These are phyloP conservation scores for Bombus waltoni DNA, from an alignment of 1,140 invertebrate species.

Conservation along the genomic window DNA sequence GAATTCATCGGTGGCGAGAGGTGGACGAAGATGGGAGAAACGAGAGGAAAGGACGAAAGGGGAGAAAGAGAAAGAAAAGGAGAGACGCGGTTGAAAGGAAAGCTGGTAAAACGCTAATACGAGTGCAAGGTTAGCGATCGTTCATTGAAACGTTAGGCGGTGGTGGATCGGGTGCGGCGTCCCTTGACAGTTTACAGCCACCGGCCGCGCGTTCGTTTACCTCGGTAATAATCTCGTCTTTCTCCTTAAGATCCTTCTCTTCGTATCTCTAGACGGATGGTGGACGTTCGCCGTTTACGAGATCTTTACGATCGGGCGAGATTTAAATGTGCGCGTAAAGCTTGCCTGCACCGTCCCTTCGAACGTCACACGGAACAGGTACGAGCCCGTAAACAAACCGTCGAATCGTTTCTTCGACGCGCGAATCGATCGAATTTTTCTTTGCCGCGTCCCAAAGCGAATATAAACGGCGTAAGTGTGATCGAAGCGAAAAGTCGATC, in stretches of 20 bases:
- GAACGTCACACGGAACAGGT: background rate
- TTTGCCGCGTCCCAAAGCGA: too few species aligned
- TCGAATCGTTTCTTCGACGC: background rate
- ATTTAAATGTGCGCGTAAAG: slow-evolving; percentile 59
- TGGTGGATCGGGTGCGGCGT: slow-evolving; percentile 29
- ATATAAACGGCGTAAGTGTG: too few species aligned
- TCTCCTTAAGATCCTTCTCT: slow-evolving; percentile 44
- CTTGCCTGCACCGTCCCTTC: slow-evolving; percentile 17
- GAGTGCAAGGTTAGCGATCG: background rate
- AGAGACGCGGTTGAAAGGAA: background rate
- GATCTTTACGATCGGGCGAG: slow-evolving; percentile 69
- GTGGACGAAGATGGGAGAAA: too few species aligned
- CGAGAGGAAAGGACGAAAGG: background rate
- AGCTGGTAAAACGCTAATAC: background rate
- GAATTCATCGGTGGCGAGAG: too few species aligned
- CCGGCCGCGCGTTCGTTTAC: slow-evolving; percentile 61
- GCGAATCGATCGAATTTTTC: slow-evolving; percentile 8
- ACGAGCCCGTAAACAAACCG: slow-evolving; percentile 10
- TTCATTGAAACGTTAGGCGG: slow-evolving; percentile 56
- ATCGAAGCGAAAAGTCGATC: background rate
- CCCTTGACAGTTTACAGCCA: slow-evolving; percentile 67
- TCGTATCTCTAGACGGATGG: slow-evolving; percentile 66
- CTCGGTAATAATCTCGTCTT: slow-evolving; percentile 72
- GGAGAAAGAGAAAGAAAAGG: background rate
- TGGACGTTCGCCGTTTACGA: slow-evolving; percentile 65